These are phyloP conservation scores for Arrhamphus sclerolepis DNA, from an alignment of 2,797 vertebrate genomes.

Conservation along the genomic window DNA sequence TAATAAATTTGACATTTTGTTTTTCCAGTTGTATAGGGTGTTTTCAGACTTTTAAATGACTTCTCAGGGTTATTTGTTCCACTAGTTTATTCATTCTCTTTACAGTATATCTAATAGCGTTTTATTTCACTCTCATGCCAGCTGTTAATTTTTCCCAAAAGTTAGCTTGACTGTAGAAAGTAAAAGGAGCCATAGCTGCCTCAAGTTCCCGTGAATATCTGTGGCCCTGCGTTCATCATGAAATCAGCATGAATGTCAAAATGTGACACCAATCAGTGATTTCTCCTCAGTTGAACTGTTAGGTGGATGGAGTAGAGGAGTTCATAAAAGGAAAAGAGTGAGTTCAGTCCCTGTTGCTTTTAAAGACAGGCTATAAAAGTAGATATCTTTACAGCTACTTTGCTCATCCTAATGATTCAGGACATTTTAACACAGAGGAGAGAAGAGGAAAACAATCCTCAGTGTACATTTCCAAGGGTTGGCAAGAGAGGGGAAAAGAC, in stretches of 20 bases:
- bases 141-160: too few species aligned
- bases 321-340: conserved; percentile 69
- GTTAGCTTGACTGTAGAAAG: background rate
- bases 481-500: conserved; percentile 40
- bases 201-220: too few species aligned
- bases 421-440: conserved; percentile 32
- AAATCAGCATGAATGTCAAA: conserved; percentile 12
- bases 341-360: conserved; percentile 51
- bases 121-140: too few species aligned
- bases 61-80: too few species aligned
- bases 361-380: conserved; percentile 69
- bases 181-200: background rate
- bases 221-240: conserved; percentile 9
- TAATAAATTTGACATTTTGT: too few species aligned
- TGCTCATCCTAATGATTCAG: conserved; percentile 56
- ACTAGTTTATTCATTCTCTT: too few species aligned
- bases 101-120: too few species aligned
- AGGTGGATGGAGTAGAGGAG: conserved; percentile 38
- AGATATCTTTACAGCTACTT: conserved; percentile 65
- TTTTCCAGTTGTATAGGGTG: too few species aligned
- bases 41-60: too few species aligned
- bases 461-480: conserved; percentile 28
- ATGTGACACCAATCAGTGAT: conserved; percentile 16
- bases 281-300: conserved; percentile 30
- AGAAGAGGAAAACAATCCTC: conserved; percentile 4